phyloP scores from a whole-genome alignment of 2,888 invertebrate genomes.

The Ennomos erosarius region DNA sequence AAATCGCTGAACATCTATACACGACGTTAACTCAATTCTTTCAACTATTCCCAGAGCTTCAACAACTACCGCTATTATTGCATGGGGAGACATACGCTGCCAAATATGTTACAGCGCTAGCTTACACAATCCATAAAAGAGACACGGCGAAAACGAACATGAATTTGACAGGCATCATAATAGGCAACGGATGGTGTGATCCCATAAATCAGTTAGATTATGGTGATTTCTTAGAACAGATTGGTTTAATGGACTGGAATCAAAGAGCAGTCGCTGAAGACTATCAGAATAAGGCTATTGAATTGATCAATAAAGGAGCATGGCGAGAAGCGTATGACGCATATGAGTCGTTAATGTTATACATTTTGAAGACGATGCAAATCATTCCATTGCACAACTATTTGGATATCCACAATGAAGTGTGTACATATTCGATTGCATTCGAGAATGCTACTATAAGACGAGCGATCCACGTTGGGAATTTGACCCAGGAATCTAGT shows the following conservation, averaged over 20 bases:
- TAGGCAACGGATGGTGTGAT: slow-evolving; percentile 93
- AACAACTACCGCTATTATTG: too few relatives aligned
- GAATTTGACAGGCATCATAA: slow-evolving; percentile 86
- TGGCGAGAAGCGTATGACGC: slow-evolving; percentile 86
- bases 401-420: too few relatives aligned
- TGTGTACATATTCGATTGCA: slow-evolving; percentile 80
- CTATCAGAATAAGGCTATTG: slow-evolving; percentile 84
- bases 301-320: slow-evolving; percentile 86
- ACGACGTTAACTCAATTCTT: slow-evolving; percentile 92
- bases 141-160: not conserved
- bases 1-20: slow-evolving; percentile 92
- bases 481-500: not conserved
- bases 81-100: slow-evolving; percentile 95
- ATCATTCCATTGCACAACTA: too few relatives aligned
- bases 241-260: slow-evolving; percentile 88
- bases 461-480: slow-evolving; percentile 21
- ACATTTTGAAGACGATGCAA: too few relatives aligned
- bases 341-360: not conserved
- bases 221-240: slow-evolving; percentile 91
- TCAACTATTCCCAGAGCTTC: slow-evolving; percentile 90
- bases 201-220: slow-evolving; percentile 91
- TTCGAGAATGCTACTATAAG: slow-evolving; percentile 81
- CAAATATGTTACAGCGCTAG: slow-evolving; percentile 90
- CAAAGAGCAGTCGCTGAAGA: slow-evolving; percentile 84
- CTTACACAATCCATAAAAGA: slow-evolving; percentile 87